Percentiles rank a stretch among this genome's conserved stretches.
These are phyloP conservation scores for Cephus pygmeus DNA, from an alignment of 2,888 invertebrate genomes.

Conservation along the genomic window DNA sequence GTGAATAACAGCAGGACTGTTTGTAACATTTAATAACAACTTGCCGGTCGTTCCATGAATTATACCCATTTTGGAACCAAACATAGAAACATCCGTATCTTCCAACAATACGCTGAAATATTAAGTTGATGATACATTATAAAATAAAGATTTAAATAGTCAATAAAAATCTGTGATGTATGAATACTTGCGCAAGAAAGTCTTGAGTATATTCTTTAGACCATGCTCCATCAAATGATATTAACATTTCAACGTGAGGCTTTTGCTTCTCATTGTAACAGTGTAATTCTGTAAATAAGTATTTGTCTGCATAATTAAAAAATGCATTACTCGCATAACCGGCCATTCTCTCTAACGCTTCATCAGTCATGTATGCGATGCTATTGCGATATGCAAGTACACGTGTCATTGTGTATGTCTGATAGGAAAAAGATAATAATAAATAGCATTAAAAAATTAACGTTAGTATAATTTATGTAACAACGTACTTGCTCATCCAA, in stretches of 20 bases:
- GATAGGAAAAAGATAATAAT: slow-evolving; percentile 9
- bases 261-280: slow-evolving; percentile 32
- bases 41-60: slow-evolving; percentile 73
- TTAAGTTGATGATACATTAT: not conserved
- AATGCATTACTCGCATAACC: slow-evolving; percentile 43
- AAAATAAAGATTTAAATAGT: slow-evolving; percentile 7
- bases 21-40: slow-evolving; percentile 72
- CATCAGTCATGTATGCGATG: slow-evolving; percentile 44
- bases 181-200: slow-evolving; percentile 41
- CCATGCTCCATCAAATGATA: slow-evolving; percentile 52
- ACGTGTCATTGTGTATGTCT: slow-evolving; percentile 50
- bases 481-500: slow-evolving; percentile 52
- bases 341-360: slow-evolving; percentile 42
- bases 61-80: slow-evolving; percentile 72
- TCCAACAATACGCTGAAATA: slow-evolving; percentile 70
- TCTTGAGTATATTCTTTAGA: slow-evolving; percentile 39
- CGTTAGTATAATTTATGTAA: not conserved
- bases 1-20: slow-evolving; percentile 68
- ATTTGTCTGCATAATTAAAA: slow-evolving; percentile 39
- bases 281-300: slow-evolving; percentile 40
- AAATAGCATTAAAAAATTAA: not conserved
- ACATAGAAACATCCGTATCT: slow-evolving; percentile 70
- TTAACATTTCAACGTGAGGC: slow-evolving; percentile 42
- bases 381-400: slow-evolving; percentile 48
- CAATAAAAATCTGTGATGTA: not conserved